Evolutionary conservation across 1,140 invertebrate species (phyloP).

Genomic region (Stenopsyche tienmushanensis): DNA sequence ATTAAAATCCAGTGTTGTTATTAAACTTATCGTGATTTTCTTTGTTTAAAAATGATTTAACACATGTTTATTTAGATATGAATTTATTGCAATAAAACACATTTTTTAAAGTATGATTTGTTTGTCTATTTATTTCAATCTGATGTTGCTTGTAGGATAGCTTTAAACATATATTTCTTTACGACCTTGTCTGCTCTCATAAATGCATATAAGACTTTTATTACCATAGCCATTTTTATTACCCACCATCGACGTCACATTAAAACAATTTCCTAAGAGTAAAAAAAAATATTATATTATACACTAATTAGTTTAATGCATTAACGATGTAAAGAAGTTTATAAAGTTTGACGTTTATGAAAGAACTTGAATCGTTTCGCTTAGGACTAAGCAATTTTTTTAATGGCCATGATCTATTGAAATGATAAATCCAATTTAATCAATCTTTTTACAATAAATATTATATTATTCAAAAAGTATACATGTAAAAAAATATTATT

Average conservation of each 20-base stretch:
- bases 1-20: not conserved
- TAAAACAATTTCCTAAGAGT: too few relatives aligned
- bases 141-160: not conserved
- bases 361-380: too few relatives aligned
- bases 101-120: not conserved
- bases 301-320: too few relatives aligned
- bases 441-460: not conserved
- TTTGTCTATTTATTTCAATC: not conserved
- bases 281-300: too few relatives aligned
- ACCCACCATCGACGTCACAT: too few relatives aligned
- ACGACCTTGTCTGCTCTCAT: not conserved
- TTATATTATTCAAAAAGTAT: not conserved
- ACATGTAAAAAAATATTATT: too few relatives aligned
- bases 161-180: not conserved
- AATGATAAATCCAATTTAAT: not conserved
- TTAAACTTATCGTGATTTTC: not conserved
- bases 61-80: not conserved
- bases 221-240: too few relatives aligned
- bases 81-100: not conserved
- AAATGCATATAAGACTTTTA: too few relatives aligned
- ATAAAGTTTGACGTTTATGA: too few relatives aligned
- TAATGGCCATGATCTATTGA: not conserved
- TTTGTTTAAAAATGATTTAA: not conserved
- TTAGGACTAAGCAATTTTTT: too few relatives aligned
- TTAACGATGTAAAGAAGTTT: too few relatives aligned